Percentiles rank a stretch among this genome's conserved stretches.
Conservation (phyloP, 2,888 invertebrate species). For the Phaonia tiefii region DNA sequence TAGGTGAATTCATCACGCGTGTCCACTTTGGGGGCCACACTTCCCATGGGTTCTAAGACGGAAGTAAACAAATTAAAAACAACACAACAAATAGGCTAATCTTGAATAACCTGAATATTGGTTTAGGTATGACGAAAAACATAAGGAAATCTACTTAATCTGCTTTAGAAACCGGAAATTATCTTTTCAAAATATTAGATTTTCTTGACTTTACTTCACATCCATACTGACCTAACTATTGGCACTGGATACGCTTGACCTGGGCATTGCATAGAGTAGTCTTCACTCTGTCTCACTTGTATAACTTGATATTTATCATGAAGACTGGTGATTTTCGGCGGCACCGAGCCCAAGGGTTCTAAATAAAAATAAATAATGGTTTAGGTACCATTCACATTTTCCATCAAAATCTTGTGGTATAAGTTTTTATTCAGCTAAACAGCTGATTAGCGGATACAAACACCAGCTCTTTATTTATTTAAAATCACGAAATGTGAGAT, state of each 20-base stretch:
- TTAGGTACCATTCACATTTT: background rate
- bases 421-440: no score
- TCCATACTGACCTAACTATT: slow-evolving; percentile 84
- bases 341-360: slow-evolving; percentile 82
- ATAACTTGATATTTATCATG: slow-evolving; percentile 79
- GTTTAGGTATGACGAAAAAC: background rate
- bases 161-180: no score
- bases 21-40: slow-evolving; percentile 85
- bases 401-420: no score
- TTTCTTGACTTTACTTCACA: no score
- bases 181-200: no score
- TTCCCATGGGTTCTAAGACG: slow-evolving; percentile 82
- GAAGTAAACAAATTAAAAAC: slow-evolving; percentile 27
- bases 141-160: no score
- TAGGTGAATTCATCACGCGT: slow-evolving; percentile 83
- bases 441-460: background rate
- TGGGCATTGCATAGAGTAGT: slow-evolving; percentile 86
- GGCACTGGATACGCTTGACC: slow-evolving; percentile 90
- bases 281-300: slow-evolving; percentile 81
- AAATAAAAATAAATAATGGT: slow-evolving; percentile 63
- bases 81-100: background rate
- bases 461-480: no score
- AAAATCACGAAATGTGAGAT: no score
- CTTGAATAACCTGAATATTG: slow-evolving; percentile 34
- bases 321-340: slow-evolving; percentile 83